Evolutionary conservation across 2,888 invertebrate species (phyloP), one percentile per base, ranked within the genome.

Genomic region (Abrostola tripartita): DNA sequence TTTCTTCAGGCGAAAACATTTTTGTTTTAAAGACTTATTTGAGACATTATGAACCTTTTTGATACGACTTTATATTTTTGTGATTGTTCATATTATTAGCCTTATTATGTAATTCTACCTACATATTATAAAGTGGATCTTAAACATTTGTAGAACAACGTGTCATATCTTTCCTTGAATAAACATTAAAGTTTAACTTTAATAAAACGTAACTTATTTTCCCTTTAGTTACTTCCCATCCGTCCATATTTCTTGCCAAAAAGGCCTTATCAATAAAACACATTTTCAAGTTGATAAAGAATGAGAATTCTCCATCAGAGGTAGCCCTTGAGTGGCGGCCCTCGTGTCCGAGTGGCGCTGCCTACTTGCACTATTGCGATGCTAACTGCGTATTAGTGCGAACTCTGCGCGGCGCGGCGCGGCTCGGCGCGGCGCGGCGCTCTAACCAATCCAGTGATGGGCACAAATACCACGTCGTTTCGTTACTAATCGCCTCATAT

Each of bases 361-460:
- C 64, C 64, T 62, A 61, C 64, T 65, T 62, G 68, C 58, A 50
- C 63, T 57, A 50, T 51, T 52, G 62, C 57, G 61, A 72, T 72
- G 66, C 73, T 61, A 62, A 68, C 65, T 65, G 63, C 36, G 59
- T 60, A 68, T 64, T 59, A 61, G 58, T 57, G 24, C 12, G 44
- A 52, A 47, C 52, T 24, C 37, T 1, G 24, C 49, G 36, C 24
- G 24, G 24, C 24, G 24, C 24, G 24, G 24, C 24, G 24, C 24
- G 24, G 24, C 24, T 1, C 24, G 24, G 24, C 24, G 1, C 24
- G 1, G 24, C 24, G 24, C 4, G 35, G 49, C 12, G 37, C 36
- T 53, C 40, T 7, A 61, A 52, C 47, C 52, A 66, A 59, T 69
- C 55, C 61, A 60, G 51, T 61, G 60, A 71, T 57, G 40, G 44